Percentiles rank a stretch among this genome's conserved stretches.
phyloP scores from a whole-genome alignment of 2,888 invertebrate genomes.

The Aspidiotus destructor region DNA sequence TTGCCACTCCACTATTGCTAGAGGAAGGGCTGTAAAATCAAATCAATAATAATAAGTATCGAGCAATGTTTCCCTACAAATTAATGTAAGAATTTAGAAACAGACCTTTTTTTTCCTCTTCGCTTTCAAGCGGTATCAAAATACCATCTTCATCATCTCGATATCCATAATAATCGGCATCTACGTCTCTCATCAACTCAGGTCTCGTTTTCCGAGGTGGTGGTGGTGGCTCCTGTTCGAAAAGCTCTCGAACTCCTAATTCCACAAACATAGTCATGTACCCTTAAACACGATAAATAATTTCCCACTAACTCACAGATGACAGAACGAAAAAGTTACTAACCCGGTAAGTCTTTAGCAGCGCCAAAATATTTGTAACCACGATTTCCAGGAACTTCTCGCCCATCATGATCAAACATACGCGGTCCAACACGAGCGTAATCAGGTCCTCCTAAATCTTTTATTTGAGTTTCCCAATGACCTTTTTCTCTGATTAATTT shows the following conservation, averaged over 20 bases:
- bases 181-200: conserved; percentile 95
- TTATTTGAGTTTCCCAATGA: conserved; percentile 96
- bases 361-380: conserved; percentile 99
- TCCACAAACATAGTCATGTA: conserved; percentile 6
- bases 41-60: too few relatives aligned
- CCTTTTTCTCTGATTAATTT: conserved; percentile 89
- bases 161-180: conserved; percentile 98
- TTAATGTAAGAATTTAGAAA: neutral
- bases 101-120: conserved; percentile 60
- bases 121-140: conserved; percentile 72
- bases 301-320: neutral
- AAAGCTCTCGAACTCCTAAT: conserved; percentile 83
- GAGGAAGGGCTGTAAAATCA: too few relatives aligned
- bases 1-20: too few relatives aligned
- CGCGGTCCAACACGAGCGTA: conserved; percentile 82
- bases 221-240: conserved; percentile 89
- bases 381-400: conserved; percentile 93
- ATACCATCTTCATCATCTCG: conserved; percentile 97
- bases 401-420: conserved; percentile 86
- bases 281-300: neutral
- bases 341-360: conserved; percentile 89
- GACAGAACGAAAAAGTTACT: neutral
- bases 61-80: too few relatives aligned
- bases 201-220: conserved; percentile 85
- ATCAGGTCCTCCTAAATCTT: conserved; percentile 89